A percentile compares a stretch with the other conserved stretches of the same genome.
Evolutionary conservation across 2,888 invertebrate genomes (phyloP).

Genomic region (Torymus texanus): DNA sequence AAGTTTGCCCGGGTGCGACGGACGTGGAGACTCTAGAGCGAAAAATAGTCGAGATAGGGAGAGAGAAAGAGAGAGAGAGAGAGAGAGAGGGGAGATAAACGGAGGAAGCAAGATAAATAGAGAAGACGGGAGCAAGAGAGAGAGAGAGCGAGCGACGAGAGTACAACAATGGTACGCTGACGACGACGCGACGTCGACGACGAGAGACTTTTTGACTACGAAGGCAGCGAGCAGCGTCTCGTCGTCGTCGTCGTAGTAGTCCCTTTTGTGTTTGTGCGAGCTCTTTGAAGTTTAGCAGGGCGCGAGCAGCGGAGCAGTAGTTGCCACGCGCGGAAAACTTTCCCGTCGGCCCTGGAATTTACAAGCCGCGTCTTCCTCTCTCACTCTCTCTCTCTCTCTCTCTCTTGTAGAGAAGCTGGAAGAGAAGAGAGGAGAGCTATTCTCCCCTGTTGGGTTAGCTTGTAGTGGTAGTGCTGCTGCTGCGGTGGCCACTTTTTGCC

Average conservation of each 20-base stretch:
- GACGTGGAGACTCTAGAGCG: conserved; percentile 2
- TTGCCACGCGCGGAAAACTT: conserved; percentile 37
- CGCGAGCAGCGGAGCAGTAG: conserved; percentile 20
- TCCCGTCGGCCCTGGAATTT: conserved; percentile 13
- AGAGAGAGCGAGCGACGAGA: conserved; percentile 26
- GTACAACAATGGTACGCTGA: conserved; percentile 48
- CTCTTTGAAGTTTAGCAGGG: conserved; percentile 51
- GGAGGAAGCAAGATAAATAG: background rate
- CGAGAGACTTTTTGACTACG: conserved; percentile 50
- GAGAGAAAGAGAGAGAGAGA: conserved; percentile 25
- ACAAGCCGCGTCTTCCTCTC: background rate
- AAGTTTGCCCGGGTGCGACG: conserved; percentile 19
- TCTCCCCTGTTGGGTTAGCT: too few species aligned
- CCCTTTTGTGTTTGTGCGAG: conserved; percentile 46
- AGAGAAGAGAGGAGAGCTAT: too few species aligned
- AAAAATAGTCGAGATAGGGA: conserved; percentile 10
- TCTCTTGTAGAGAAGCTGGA: too few species aligned
- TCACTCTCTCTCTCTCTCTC: too few species aligned
- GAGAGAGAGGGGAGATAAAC: conserved; percentile 3
- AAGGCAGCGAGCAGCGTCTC: background rate
- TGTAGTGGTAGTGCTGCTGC: too few species aligned
- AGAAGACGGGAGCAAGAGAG: background rate
- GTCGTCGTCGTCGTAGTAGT: conserved; percentile 8
- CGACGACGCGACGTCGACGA: conserved; percentile 37
- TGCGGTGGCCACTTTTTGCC: too few species aligned